Evolutionary conservation across 2,888 invertebrate species (phyloP).

Genomic region (Plebejus melissa): DNA sequence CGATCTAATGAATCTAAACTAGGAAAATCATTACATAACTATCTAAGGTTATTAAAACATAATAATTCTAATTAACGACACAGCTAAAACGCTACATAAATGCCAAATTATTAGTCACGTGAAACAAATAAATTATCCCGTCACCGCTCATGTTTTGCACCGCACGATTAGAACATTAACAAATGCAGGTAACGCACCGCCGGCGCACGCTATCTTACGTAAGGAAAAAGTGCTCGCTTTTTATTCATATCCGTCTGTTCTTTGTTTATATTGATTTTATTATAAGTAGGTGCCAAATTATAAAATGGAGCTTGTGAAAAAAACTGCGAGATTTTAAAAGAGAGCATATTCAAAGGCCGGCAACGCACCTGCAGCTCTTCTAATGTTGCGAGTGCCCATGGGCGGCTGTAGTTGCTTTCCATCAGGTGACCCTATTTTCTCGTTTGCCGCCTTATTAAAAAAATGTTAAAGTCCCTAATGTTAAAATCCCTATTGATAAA

Average conservation of each 20-base stretch:
- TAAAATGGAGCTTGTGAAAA: not conserved
- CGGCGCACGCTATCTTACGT: slow-evolving; percentile 39
- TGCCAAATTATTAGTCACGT: not conserved
- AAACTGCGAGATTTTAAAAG: not conserved
- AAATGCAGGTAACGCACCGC: slow-evolving; percentile 36
- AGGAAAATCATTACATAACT: not conserved
- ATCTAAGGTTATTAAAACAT: not conserved
- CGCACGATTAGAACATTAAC: slow-evolving; percentile 31
- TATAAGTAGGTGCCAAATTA: not conserved
- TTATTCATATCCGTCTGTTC: slow-evolving; percentile 33
- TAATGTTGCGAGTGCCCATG: no score
- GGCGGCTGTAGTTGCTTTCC: no score
- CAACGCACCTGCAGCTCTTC: no score
- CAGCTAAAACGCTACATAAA: not conserved
- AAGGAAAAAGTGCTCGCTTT: slow-evolving; percentile 36
- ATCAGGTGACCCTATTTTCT: no score
- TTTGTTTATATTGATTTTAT: slow-evolving; percentile 22
- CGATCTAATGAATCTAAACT: not conserved
- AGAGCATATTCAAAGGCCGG: no score
- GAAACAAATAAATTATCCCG: not conserved
- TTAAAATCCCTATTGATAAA: no score
- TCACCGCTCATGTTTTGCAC: slow-evolving; percentile 22
- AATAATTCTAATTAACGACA: not conserved
- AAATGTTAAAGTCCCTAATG: no score
- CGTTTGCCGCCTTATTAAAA: no score